A percentile compares a stretch with the other conserved stretches of the same genome.
Conservation (phyloP, 2,797 vertebrate species). For the Xenops minutus region DNA sequence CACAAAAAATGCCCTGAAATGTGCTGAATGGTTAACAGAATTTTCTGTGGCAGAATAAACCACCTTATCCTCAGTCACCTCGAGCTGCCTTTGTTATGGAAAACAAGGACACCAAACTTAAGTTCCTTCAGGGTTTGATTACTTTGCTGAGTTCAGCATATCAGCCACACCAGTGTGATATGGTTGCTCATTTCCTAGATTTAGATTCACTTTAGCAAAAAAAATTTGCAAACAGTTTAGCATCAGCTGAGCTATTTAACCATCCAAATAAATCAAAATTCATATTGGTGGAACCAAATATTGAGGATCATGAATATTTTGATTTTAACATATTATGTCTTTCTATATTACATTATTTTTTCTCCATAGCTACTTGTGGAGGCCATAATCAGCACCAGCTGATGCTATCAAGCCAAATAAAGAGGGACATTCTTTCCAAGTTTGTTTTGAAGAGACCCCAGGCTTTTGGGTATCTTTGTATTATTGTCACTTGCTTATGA, state of each 20-base stretch:
- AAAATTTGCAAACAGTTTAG: neutral
- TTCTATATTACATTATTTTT: neutral
- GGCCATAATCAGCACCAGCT: neutral
- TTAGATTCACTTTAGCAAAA: neutral
- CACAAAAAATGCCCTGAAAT: neutral
- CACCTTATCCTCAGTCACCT: neutral
- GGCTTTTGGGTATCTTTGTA: neutral
- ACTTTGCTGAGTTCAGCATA: neutral
- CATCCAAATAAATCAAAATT: neutral
- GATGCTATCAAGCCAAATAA: neutral
- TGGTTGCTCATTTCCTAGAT: neutral
- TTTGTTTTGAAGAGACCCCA: neutral
- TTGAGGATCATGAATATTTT: neutral
- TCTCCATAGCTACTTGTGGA: neutral
- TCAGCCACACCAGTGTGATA: neutral
- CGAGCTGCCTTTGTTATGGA: neutral
- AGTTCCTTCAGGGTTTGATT: neutral
- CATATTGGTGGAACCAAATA: neutral
- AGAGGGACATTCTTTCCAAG: neutral
- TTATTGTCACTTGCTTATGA: neutral
- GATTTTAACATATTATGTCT: neutral
- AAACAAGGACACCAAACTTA: neutral
- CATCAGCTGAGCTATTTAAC: neutral
- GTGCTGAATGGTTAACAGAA: neutral
- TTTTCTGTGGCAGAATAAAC: neutral